Conservation (phyloP, 1,140 invertebrate genomes). For the Nasonia giraulti region DNA sequence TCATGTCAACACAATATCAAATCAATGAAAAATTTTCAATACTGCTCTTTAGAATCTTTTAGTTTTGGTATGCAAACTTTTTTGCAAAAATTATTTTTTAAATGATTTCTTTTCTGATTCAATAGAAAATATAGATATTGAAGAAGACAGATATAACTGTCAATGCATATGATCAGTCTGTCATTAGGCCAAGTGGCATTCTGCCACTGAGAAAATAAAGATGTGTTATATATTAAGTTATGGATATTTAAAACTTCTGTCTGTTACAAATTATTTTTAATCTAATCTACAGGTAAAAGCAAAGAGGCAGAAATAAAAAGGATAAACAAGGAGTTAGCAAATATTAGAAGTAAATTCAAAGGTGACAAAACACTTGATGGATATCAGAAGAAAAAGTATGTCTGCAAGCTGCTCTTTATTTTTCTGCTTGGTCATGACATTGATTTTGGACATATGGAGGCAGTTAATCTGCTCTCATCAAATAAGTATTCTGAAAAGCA, state of each 20-base stretch:
- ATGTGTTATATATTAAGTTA: constrained; percentile 24
- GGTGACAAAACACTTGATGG: constrained; percentile 99
- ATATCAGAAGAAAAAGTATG: constrained; percentile 99
- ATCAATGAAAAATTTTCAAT: constrained; percentile 45
- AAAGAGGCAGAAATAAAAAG: constrained; percentile 99
- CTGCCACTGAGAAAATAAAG: constrained; percentile 57
- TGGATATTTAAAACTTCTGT: constrained; percentile 30
- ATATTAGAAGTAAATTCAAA: constrained; percentile 99
- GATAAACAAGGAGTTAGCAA: constrained; percentile 99
- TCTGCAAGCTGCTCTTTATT: constrained; percentile 99
- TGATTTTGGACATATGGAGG: constrained; percentile 99
- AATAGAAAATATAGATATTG: constrained; percentile 5
- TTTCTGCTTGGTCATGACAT: constrained; percentile 99
- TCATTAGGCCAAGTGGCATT: constrained; percentile 60
- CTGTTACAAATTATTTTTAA: constrained; percentile 36
- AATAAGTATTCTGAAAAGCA: constrained; percentile 99
- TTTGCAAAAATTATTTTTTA: constrained; percentile 14
- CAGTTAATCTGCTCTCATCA: constrained; percentile 99
- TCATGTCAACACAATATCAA: constrained; percentile 44
- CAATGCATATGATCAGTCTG: constrained; percentile 46
- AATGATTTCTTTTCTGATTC: neutral
- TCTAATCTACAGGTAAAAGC: constrained; percentile 90
- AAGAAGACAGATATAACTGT: constrained; percentile 37
- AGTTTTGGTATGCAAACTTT: constrained; percentile 15
- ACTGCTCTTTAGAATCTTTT: constrained; percentile 26